These are phyloP conservation scores for Epirrhoe tristata DNA, from an alignment of 2,888 invertebrate genomes.

Conservation along the genomic window DNA sequence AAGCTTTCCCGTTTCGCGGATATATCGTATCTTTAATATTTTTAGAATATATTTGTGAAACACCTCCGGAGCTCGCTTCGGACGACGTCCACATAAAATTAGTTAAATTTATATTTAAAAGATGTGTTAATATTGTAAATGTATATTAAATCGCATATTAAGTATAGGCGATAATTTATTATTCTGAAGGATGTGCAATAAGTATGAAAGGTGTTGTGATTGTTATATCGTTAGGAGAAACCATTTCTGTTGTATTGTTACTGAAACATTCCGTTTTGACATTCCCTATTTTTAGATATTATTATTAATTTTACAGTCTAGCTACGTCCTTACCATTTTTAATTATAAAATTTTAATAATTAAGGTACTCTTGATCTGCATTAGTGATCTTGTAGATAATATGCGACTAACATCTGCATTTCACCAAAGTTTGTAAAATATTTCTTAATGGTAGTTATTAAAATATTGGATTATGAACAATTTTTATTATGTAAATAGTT, in stretches of 20 bases:
- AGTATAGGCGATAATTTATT: constrained; percentile 80
- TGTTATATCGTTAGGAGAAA: constrained; percentile 76
- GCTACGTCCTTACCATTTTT: constrained; percentile 45
- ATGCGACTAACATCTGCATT: constrained; percentile 79
- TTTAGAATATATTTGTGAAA: constrained; percentile 60
- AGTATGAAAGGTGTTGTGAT: constrained; percentile 83
- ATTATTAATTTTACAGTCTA: constrained; percentile 43
- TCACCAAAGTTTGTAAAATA: constrained; percentile 86
- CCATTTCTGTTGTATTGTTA: constrained; percentile 71
- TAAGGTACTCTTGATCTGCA: constrained; percentile 43
- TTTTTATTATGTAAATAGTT: constrained; percentile 83
- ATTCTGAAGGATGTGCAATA: constrained; percentile 84
- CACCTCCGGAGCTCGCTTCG: constrained; percentile 55
- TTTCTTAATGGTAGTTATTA: constrained; percentile 79
- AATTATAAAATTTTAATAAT: constrained; percentile 40
- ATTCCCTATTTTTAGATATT: constrained; percentile 47
- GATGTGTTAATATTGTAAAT: constrained; percentile 84
- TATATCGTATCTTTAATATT: constrained; percentile 49
- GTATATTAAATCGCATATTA: constrained; percentile 78
- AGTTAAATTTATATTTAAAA: constrained; percentile 83
- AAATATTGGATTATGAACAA: constrained; percentile 79
- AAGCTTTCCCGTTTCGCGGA: constrained; percentile 63
- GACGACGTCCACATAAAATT: constrained; percentile 73
- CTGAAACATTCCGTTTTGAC: constrained; percentile 72
- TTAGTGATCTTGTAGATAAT: constrained; percentile 58